Evolutionary conservation across 2,888 invertebrate species (phyloP).

Genomic region (Epinotia ramella): DNA sequence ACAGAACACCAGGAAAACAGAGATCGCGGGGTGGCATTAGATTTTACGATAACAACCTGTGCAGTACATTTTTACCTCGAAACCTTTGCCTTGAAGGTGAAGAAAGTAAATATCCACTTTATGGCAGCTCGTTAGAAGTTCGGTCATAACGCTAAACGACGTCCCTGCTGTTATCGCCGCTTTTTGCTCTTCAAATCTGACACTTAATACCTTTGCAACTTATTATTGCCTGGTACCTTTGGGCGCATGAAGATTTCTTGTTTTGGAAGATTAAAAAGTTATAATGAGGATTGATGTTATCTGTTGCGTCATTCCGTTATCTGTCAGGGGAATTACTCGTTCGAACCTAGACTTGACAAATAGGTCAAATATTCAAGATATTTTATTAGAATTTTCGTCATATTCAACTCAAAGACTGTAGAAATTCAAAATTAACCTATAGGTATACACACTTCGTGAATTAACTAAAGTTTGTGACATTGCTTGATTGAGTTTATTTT

Average conservation of each 20-base stretch:
- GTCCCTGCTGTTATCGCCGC: constrained; percentile 66
- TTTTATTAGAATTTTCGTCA: not conserved
- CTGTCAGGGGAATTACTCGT: not conserved
- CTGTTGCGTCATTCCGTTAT: constrained; percentile 9
- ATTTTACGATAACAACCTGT: constrained; percentile 65
- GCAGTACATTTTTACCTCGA: constrained; percentile 60
- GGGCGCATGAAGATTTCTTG: constrained; percentile 37
- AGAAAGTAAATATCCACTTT: constrained; percentile 79
- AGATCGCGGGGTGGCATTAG: constrained; percentile 61
- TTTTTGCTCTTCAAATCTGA: constrained; percentile 72
- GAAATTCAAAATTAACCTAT: too few species aligned
- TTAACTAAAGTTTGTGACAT: too few species aligned
- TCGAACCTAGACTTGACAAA: constrained; percentile 1
- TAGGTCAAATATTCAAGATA: constrained; percentile 26
- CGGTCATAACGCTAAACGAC: constrained; percentile 76
- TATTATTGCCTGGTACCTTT: constrained; percentile 70
- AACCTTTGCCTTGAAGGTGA: constrained; percentile 57
- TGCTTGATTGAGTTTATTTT: too few species aligned
- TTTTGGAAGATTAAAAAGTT: constrained; percentile 42
- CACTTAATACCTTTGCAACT: constrained; percentile 68
- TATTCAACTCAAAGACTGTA: not conserved
- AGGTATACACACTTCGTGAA: too few species aligned
- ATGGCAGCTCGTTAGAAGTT: constrained; percentile 81
- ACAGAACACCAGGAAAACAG: constrained; percentile 39
- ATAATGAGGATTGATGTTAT: constrained; percentile 40